Conservation (phyloP, 2,888 invertebrate species). For the Melanargia galathea region DNA sequence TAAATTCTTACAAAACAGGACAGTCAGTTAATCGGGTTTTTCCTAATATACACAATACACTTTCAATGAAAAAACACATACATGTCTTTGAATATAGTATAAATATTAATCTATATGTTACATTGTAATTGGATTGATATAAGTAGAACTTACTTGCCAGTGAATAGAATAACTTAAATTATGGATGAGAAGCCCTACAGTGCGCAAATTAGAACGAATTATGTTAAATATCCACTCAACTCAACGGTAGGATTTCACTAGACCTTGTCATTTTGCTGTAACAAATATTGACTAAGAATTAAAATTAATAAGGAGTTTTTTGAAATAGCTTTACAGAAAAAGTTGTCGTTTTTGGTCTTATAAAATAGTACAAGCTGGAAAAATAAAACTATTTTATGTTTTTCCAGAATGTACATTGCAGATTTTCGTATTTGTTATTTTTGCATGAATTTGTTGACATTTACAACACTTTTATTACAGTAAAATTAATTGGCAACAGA, state of each 20-base stretch:
- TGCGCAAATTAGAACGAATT: conserved; percentile 1
- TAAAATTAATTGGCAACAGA: conserved; percentile 13
- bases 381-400: not conserved
- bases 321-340: not conserved
- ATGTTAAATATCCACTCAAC: not conserved
- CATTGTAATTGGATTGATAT: conserved; percentile 17
- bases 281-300: not conserved
- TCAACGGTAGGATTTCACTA: not conserved
- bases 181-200: conserved; percentile 10
- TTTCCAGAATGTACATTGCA: not conserved
- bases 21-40: too few relatives aligned
- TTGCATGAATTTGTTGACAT: conserved; percentile 29
- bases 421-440: conserved; percentile 1
- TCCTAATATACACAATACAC: too few relatives aligned
- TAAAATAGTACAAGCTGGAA: not conserved
- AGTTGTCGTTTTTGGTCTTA: not conserved
- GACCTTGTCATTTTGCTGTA: not conserved
- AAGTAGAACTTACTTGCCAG: conserved; percentile 1
- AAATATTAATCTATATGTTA: not conserved
- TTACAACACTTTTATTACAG: conserved; percentile 3
- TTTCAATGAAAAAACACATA: not conserved
- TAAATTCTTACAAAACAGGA: not conserved
- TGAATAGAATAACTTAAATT: conserved; percentile 13
- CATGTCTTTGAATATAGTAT: not conserved
- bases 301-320: not conserved